phyloP scores from a whole-genome alignment of 2,797 vertebrate species.

The Gadopsis marmoratus region DNA sequence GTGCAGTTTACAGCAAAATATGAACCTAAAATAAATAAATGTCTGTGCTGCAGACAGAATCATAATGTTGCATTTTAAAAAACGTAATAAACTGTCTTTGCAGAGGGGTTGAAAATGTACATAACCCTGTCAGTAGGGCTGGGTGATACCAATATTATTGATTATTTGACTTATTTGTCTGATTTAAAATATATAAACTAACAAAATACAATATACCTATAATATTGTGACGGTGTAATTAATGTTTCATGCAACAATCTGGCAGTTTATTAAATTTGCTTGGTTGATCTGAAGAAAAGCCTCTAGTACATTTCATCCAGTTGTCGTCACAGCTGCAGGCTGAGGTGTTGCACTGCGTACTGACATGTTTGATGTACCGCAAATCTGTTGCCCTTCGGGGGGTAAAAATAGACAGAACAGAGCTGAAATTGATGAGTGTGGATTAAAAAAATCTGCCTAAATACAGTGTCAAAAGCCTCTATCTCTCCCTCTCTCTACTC shows the following conservation, averaged over 20 bases:
- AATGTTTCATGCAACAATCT: neutral
- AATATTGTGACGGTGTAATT: too few relatives aligned
- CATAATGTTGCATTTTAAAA: too few relatives aligned
- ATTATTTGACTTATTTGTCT: too few relatives aligned
- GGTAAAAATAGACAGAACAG: neutral
- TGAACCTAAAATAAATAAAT: too few relatives aligned
- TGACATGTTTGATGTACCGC: neutral
- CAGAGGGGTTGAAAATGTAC: neutral
- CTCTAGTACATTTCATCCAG: neutral
- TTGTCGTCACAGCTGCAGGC: neutral
- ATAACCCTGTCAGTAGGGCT: too few relatives aligned
- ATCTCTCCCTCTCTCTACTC: constrained; percentile 6
- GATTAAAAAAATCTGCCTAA: constrained; percentile 7
- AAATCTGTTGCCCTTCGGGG: neutral
- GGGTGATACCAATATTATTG: too few relatives aligned
- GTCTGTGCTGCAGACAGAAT: too few relatives aligned
- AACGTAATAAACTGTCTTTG: too few relatives aligned
- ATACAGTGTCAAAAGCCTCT: constrained; percentile 17
- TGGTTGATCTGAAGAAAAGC: neutral
- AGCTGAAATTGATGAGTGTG: neutral
- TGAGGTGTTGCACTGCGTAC: neutral
- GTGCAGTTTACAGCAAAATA: neutral
- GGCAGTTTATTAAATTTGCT: neutral
- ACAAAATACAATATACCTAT: too few relatives aligned
- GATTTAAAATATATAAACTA: too few relatives aligned